Conservation (phyloP, 2,888 invertebrate species). For the Micropterix aruncella region DNA sequence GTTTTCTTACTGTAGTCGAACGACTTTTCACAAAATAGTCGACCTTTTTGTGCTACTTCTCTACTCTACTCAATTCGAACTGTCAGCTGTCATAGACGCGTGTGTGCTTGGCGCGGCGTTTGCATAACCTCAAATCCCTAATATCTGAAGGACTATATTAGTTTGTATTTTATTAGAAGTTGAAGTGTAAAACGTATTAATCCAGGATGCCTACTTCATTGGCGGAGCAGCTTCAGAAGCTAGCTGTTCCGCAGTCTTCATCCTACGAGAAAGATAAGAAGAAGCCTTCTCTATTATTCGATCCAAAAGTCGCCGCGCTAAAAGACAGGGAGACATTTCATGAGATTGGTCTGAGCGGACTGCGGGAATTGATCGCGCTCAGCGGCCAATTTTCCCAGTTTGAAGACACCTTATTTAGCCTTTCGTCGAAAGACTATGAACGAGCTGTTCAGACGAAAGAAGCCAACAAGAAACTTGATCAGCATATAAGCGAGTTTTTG, state of each 20-base stretch:
- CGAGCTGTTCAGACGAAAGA: constrained; percentile 62
- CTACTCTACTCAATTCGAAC: too few species aligned
- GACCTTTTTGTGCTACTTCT: too few species aligned
- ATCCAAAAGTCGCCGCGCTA: constrained; percentile 77
- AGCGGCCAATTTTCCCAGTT: constrained; percentile 62
- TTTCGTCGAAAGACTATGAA: constrained; percentile 63
- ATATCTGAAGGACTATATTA: too few species aligned
- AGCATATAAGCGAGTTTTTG: constrained; percentile 64
- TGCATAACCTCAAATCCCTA: too few species aligned
- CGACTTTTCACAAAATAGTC: too few species aligned
- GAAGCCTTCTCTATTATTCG: constrained; percentile 75
- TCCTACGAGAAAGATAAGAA: constrained; percentile 51
- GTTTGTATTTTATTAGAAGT: too few species aligned
- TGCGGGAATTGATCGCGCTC: constrained; percentile 65
- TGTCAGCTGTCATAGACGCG: too few species aligned
- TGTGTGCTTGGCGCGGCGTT: too few species aligned
- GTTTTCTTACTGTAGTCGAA: too few species aligned
- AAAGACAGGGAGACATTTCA: constrained; percentile 75
- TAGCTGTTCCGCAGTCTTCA: constrained; percentile 63
- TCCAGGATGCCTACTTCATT: constrained; percentile 51
- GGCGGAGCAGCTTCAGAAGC: constrained; percentile 61
- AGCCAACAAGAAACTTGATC: constrained; percentile 63
- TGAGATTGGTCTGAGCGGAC: constrained; percentile 75
- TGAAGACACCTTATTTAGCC: constrained; percentile 61
- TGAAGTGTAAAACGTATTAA: too few species aligned